Evolutionary conservation across 2,888 invertebrate genomes (phyloP).

Genomic region (Dryobota labecula): DNA sequence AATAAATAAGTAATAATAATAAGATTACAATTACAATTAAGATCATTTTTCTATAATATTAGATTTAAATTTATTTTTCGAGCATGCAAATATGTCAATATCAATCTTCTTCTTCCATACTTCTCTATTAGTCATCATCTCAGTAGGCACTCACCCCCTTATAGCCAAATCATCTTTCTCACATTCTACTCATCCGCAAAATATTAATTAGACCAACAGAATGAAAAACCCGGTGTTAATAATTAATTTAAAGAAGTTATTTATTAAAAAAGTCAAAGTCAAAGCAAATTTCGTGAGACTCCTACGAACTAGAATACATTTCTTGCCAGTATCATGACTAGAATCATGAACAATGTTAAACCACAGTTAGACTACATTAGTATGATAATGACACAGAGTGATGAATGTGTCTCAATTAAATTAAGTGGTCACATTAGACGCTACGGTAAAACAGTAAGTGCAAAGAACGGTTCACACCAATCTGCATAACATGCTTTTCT

Average conservation of each 20-base stretch:
- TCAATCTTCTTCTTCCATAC: background rate
- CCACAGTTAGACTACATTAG: constrained; percentile 60
- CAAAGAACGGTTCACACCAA: constrained; percentile 33
- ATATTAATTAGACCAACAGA: background rate
- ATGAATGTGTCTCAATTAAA: constrained; percentile 59
- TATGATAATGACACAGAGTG: constrained; percentile 49
- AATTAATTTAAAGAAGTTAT: background rate
- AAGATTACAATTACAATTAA: no score
- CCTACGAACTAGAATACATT: constrained; percentile 22
- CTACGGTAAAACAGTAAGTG: constrained; percentile 32
- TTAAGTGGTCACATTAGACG: constrained; percentile 42
- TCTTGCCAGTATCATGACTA: constrained; percentile 22
- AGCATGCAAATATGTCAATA: no score
- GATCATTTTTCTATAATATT: no score
- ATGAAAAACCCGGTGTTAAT: background rate
- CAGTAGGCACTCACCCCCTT: background rate
- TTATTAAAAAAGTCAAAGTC: background rate
- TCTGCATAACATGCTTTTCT: constrained; percentile 50
- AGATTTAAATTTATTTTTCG: no score
- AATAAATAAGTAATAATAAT: no score
- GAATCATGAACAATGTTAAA: constrained; percentile 38
- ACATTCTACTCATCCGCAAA: background rate
- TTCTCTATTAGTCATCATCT: background rate
- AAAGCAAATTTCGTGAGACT: constrained; percentile 9
- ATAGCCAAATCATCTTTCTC: background rate